A percentile compares a stretch with the other conserved stretches of the same genome.
phyloP scores from a whole-genome alignment of 2,113 vertebrate species.

The Heteronetta atricapilla region DNA sequence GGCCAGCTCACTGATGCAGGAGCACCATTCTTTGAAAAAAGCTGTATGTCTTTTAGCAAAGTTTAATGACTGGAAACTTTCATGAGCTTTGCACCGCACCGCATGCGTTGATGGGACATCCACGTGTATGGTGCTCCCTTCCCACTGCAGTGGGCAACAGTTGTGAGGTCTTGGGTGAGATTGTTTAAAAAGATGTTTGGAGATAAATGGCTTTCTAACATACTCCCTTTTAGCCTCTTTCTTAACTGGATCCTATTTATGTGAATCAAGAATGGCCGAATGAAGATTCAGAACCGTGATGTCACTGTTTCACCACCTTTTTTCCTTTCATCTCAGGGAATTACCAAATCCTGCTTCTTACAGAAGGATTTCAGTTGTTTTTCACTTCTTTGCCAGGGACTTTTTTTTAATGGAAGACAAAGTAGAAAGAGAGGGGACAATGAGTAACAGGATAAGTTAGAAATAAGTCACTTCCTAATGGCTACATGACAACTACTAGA shows the following conservation, averaged over 20 bases:
- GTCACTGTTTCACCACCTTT: neutral
- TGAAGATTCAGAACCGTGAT: neutral
- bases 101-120: neutral
- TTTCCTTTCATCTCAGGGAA: neutral
- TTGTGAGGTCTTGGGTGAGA: neutral
- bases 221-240: neutral
- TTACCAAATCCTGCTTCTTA: neutral
- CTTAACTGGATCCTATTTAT: neutral
- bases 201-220: neutral
- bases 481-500: neutral
- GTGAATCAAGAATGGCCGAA: neutral
- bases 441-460: neutral
- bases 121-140: neutral
- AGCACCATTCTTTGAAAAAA: slow-evolving; percentile 18
- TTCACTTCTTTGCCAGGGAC: neutral
- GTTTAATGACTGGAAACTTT: slow-evolving; percentile 38
- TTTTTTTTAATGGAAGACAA: neutral
- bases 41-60: neutral
- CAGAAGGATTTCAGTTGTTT: neutral
- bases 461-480: neutral
- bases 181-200: neutral
- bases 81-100: neutral
- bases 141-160: neutral
- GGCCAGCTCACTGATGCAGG: slow-evolving; percentile 24
- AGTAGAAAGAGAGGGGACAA: neutral